Evolutionary conservation across 2,113 vertebrate species (phyloP).

Genomic region (human (Homo sapiens)): GRCh38 chr12:116293501-116294000

Average conservation of each 20-base stretch:
- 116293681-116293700: conserved; percentile 14
- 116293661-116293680: conserved; percentile 75
- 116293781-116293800: not conserved
- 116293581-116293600: conserved; percentile 67
- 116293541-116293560: conserved; percentile 10
- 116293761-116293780: not conserved
- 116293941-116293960: conserved; percentile 78
- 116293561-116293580: conserved; percentile 71
- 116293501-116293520: conserved; percentile 72
- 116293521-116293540: conserved; percentile 17
- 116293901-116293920: conserved; percentile 79
- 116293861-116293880: conserved; percentile 74
- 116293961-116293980: conserved; percentile 81
- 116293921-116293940: conserved; percentile 75
- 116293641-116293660: conserved; percentile 76
- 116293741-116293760: not conserved
- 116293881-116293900: conserved; percentile 79
- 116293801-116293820: not conserved
- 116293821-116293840: conserved; percentile 48
- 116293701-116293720: conserved; percentile 49
- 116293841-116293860: conserved; percentile 70
- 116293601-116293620: conserved; percentile 70
- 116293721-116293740: not conserved
- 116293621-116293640: conserved; percentile 76
- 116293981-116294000: conserved; percentile 75